phyloP scores from a whole-genome alignment of 2,113 vertebrate species.

The Falco punctatus region DNA sequence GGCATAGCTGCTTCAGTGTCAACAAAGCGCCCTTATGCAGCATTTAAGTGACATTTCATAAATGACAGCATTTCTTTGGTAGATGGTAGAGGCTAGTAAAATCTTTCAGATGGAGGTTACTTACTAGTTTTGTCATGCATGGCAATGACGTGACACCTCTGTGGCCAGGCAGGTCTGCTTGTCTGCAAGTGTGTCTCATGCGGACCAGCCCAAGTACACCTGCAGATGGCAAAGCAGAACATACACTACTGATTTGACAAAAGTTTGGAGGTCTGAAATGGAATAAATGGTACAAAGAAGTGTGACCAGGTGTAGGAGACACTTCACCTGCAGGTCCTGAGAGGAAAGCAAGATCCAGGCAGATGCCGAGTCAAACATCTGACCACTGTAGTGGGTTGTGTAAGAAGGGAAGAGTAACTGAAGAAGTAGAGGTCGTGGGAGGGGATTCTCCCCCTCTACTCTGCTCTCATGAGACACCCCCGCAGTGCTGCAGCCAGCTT shows the following conservation, averaged over 20 bases:
- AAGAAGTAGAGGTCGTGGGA: not conserved
- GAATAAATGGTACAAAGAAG: not conserved
- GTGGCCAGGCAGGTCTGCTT: not conserved
- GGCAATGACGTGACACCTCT: not conserved
- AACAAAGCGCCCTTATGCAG: too few species aligned
- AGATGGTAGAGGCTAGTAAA: not conserved
- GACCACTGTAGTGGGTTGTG: not conserved
- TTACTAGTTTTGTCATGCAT: too few species aligned
- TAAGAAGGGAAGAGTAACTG: not conserved
- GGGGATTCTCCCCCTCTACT: too few species aligned
- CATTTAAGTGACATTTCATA: too few species aligned
- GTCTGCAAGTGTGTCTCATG: fast-evolving
- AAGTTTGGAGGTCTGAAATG: not conserved
- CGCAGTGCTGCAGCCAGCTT: too few species aligned
- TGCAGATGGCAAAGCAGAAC: not conserved
- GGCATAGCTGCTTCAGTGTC: fast-evolving
- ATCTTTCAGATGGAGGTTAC: too few species aligned
- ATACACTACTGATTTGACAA: fast-evolving
- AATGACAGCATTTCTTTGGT: not conserved
- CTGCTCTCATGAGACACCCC: too few species aligned
- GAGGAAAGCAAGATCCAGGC: not conserved
- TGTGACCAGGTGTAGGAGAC: not conserved
- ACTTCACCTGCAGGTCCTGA: not conserved
- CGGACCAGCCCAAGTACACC: fast-evolving
- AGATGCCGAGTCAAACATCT: not conserved